A percentile compares a stretch with the other conserved stretches of the same genome.
These are phyloP conservation scores for Heliconius hermathena DNA, from an alignment of 1,140 invertebrate species.

Conservation along the genomic window DNA sequence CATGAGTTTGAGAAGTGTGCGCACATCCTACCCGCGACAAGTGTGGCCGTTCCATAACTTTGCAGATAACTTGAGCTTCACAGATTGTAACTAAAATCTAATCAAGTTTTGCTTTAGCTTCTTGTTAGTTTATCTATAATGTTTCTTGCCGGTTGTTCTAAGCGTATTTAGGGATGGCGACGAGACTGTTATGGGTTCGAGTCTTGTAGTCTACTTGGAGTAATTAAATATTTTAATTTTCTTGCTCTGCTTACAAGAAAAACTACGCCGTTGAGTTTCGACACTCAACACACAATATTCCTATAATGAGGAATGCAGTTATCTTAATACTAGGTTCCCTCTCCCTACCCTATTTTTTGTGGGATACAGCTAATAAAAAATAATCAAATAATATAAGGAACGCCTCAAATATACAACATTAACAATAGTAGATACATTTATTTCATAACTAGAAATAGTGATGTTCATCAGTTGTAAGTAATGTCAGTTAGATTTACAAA, in stretches of 20 bases:
- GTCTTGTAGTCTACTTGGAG: too few relatives aligned
- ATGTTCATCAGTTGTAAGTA: background rate
- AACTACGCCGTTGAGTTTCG: too few relatives aligned
- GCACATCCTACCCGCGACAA: slow-evolving; percentile 16
- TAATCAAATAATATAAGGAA: too few relatives aligned
- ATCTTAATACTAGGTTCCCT: too few relatives aligned
- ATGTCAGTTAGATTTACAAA: background rate
- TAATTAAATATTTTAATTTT: too few relatives aligned
- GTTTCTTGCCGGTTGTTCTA: background rate
- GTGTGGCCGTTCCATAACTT: slow-evolving; percentile 20
- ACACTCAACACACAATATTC: too few relatives aligned
- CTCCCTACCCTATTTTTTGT: too few relatives aligned
- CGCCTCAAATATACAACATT: background rate
- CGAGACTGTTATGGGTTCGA: too few relatives aligned
- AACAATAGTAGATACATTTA: background rate
- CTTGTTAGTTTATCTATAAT: slow-evolving; percentile 3
- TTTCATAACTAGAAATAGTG: background rate
- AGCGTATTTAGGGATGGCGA: background rate
- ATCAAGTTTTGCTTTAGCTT: slow-evolving; percentile 21
- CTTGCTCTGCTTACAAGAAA: too few relatives aligned
- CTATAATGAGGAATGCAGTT: too few relatives aligned
- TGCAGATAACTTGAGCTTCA: slow-evolving; percentile 22
- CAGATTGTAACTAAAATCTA: slow-evolving; percentile 26
- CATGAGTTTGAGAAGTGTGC: background rate
- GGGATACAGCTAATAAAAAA: too few relatives aligned